Conservation (phyloP, 2,888 invertebrate genomes). For the Neocrepidodera transversa region DNA sequence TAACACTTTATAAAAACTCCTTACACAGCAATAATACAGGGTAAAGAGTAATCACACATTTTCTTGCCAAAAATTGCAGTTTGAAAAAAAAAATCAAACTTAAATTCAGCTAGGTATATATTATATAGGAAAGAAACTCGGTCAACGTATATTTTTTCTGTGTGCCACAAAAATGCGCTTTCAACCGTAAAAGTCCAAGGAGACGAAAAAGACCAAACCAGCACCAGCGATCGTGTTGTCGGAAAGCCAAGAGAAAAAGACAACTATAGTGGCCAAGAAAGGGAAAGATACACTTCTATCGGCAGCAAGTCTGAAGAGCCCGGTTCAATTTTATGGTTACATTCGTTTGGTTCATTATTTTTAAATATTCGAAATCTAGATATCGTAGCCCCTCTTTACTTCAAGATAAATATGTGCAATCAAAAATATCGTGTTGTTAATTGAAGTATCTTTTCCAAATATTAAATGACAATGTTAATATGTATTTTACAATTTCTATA, state of each 20-base stretch:
- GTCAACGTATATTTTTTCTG: constrained; percentile 19
- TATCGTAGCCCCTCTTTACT: too few relatives aligned
- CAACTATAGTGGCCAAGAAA: constrained; percentile 1
- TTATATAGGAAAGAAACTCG: constrained; percentile 17
- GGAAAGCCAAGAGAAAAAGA: constrained; percentile 16
- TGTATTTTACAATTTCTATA: too few relatives aligned
- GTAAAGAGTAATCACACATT: too few relatives aligned
- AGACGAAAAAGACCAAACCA: constrained; percentile 20
- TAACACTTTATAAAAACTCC: neutral
- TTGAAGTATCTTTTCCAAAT: too few relatives aligned
- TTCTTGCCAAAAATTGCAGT: too few relatives aligned
- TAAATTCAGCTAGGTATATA: too few relatives aligned
- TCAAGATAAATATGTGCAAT: too few relatives aligned
- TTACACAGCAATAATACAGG: neutral
- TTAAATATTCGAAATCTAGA: too few relatives aligned
- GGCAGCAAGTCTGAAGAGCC: constrained; percentile 19
- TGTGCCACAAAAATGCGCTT: constrained; percentile 24
- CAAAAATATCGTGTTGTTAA: too few relatives aligned
- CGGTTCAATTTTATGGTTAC: neutral
- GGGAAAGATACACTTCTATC: constrained; percentile 17
- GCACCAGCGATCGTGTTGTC: constrained; percentile 9
- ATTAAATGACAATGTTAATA: too few relatives aligned
- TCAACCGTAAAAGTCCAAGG: constrained; percentile 21
- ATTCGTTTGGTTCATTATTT: constrained; percentile 24
- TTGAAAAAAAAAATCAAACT: too few relatives aligned